Conservation (phyloP, 2,888 invertebrate species). For the Mycalesis mineus region DNA sequence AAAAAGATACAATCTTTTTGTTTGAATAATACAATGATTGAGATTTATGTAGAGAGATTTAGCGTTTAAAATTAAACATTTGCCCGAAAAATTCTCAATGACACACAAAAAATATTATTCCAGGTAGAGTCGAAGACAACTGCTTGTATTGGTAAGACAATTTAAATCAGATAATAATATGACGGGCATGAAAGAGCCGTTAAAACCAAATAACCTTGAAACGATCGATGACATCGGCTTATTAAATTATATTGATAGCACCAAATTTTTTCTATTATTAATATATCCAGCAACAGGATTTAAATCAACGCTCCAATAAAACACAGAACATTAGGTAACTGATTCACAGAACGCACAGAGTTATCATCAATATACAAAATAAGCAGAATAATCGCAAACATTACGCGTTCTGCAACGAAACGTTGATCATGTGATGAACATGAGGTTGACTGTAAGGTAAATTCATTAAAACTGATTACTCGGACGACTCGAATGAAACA, state of each 20-base stretch:
- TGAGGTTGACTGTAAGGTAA: slow-evolving; percentile 25
- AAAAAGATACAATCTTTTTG: too few species aligned
- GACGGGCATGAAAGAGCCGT: slow-evolving; percentile 30
- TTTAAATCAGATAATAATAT: slow-evolving; percentile 14
- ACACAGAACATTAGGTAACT: too few species aligned
- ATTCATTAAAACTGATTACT: slow-evolving; percentile 32
- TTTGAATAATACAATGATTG: too few species aligned
- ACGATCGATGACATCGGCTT: slow-evolving; percentile 40
- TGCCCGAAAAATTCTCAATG: too few species aligned
- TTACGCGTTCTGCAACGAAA: slow-evolving; percentile 5
- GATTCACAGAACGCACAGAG: neutral
- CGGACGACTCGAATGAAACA: slow-evolving; percentile 16
- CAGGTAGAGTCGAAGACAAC: too few species aligned
- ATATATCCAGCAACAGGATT: slow-evolving; percentile 21
- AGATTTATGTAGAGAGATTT: too few species aligned
- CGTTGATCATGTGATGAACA: slow-evolving; percentile 9
- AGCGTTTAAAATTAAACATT: too few species aligned
- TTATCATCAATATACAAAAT: slow-evolving; percentile 1
- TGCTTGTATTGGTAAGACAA: too few species aligned
- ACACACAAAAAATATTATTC: too few species aligned
- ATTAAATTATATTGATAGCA: neutral
- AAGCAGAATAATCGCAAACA: slow-evolving; percentile 1
- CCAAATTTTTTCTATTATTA: neutral
- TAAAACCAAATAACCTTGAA: slow-evolving; percentile 40
- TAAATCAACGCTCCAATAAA: neutral